A percentile compares a stretch with the other conserved stretches of the same genome.
These are phyloP conservation scores for Telmatochromis brichardi DNA, from an alignment of 2,113 vertebrate genomes.

Conservation along the genomic window DNA sequence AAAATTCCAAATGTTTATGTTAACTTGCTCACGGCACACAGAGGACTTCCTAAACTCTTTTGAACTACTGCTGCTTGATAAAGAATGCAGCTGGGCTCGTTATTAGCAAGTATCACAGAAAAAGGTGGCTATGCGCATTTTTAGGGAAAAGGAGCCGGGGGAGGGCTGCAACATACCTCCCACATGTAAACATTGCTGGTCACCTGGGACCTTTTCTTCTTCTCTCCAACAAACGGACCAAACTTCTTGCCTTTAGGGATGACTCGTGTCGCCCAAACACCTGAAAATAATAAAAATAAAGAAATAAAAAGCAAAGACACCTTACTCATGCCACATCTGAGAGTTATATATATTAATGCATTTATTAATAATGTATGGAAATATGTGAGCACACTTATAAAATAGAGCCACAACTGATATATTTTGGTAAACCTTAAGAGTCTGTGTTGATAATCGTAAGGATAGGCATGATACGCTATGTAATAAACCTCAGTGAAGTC, in stretches of 20 bases:
- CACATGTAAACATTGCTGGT: constrained; percentile 96
- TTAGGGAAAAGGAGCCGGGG: neutral
- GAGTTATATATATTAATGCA: neutral
- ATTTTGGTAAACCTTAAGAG: neutral
- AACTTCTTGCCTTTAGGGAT: constrained; percentile 92
- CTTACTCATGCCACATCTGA: neutral
- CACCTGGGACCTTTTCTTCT: constrained; percentile 93
- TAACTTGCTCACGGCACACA: neutral
- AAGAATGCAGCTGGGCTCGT: neutral
- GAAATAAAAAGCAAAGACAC: neutral
- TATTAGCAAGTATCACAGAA: neutral
- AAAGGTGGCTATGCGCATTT: neutral
- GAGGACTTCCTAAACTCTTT: neutral
- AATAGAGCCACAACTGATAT: neutral
- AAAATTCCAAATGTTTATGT: neutral
- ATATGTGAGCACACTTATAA: neutral
- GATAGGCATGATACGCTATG: neutral
- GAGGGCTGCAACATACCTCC: constrained; percentile 78
- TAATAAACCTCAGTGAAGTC: neutral
- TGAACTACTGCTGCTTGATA: neutral
- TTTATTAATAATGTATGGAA: neutral
- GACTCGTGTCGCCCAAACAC: constrained; percentile 85
- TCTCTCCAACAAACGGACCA: constrained; percentile 89
- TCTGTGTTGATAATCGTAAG: neutral
- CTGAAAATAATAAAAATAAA: constrained; percentile 57